phyloP scores from a whole-genome alignment of 2,888 invertebrate species.

The Petrophora chlorosata region DNA sequence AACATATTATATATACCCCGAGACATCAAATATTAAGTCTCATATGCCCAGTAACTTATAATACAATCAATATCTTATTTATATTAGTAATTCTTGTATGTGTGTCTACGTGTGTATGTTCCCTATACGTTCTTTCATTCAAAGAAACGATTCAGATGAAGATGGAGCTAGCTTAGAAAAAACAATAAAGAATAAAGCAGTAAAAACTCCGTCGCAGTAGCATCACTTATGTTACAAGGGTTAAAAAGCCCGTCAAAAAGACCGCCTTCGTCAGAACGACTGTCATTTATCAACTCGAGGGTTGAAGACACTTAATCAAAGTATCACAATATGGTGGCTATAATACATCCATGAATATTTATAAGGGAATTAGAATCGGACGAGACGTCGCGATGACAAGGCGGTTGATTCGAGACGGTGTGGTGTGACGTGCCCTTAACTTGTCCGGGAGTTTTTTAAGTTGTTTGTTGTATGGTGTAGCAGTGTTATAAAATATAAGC shows the following conservation, averaged over 20 bases:
- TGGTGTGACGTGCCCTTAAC: constrained; percentile 51
- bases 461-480: constrained; percentile 16
- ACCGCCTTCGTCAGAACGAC: constrained; percentile 35
- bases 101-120: no score
- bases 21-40: no score
- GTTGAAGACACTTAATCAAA: constrained; percentile 77
- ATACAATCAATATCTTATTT: no score
- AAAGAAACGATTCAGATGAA: no score
- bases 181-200: not conserved
- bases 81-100: no score
- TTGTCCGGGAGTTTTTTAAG: constrained; percentile 48
- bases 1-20: no score
- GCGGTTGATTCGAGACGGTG: constrained; percentile 61
- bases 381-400: constrained; percentile 48
- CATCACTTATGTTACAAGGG: constrained; percentile 20
- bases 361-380: constrained; percentile 70
- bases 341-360: constrained; percentile 77
- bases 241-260: constrained; percentile 41
- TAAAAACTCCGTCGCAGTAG: constrained; percentile 22
- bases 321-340: constrained; percentile 75
- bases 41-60: no score
- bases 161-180: not conserved
- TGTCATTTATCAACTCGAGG: constrained; percentile 67
- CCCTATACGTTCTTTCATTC: no score
- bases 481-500: no score